A percentile compares a stretch with the other conserved stretches of the same genome.
Evolutionary conservation across 1,140 invertebrate species (phyloP).

Genomic region (Panulirus ornatus): DNA sequence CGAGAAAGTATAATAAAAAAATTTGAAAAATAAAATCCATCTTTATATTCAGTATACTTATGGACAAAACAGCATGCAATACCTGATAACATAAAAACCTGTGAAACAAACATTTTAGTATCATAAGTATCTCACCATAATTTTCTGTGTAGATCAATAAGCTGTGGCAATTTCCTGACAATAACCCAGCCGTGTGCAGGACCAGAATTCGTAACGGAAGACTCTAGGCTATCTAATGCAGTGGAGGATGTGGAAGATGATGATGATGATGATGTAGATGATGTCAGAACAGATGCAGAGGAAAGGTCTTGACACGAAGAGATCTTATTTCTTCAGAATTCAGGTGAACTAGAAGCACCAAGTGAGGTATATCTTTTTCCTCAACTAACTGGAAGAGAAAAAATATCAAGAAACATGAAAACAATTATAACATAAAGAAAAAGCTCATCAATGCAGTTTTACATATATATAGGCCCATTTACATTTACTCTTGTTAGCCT

Average conservation of each 20-base stretch:
- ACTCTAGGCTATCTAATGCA: constrained; percentile 24
- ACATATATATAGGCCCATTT: too few species aligned
- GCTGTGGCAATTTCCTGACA: constrained; percentile 88
- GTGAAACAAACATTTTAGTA: not conserved
- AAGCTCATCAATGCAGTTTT: too few species aligned
- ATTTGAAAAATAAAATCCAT: too few species aligned
- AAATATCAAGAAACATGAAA: not conserved
- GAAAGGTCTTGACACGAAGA: constrained; percentile 41
- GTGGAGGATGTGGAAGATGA: constrained; percentile 9
- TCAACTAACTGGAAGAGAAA: constrained; percentile 55
- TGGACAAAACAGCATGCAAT: too few species aligned
- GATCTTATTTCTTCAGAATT: constrained; percentile 50
- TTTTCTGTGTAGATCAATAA: constrained; percentile 91
- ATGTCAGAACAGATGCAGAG: constrained; percentile 3
- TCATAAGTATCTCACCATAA: constrained; percentile 77
- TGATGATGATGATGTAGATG: not conserved
- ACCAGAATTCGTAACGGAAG: not conserved
- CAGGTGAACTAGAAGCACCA: constrained; percentile 68
- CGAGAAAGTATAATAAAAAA: too few species aligned
- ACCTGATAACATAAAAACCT: not conserved
- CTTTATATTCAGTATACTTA: too few species aligned
- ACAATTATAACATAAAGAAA: not conserved
- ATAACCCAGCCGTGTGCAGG: constrained; percentile 84
- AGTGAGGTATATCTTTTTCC: constrained; percentile 68
- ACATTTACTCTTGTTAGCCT: too few species aligned